Percentiles rank a stretch among this genome's conserved stretches.
Evolutionary conservation across 2,113 vertebrate species (phyloP).

Genomic region (Cheirogaleus medius): DNA sequence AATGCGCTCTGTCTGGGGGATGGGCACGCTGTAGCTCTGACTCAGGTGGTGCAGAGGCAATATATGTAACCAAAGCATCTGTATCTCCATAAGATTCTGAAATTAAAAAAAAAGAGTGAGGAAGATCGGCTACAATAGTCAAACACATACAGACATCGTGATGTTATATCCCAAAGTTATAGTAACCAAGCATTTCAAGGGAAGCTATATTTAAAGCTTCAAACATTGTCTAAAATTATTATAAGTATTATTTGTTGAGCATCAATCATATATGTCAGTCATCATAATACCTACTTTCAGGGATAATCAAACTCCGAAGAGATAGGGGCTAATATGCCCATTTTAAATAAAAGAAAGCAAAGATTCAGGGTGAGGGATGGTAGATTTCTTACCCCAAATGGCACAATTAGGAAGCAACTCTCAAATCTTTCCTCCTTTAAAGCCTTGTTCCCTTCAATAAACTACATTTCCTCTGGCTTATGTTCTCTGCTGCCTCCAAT

Average conservation of each 20-base stretch:
- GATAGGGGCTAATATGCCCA: background rate
- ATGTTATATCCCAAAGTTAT: background rate
- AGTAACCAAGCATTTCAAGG: background rate
- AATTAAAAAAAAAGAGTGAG: background rate
- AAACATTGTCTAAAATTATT: background rate
- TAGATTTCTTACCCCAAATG: background rate
- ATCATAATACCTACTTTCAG: background rate
- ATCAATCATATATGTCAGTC: background rate
- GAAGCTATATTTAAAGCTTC: background rate
- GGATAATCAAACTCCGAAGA: background rate
- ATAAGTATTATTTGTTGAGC: background rate
- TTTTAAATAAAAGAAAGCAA: conserved; percentile 20
- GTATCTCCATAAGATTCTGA: no score
- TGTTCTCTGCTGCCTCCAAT: background rate
- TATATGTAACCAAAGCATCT: no score
- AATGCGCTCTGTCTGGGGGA: no score
- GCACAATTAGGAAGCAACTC: background rate
- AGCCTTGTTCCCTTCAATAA: background rate
- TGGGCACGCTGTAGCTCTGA: no score
- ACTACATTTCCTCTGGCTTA: background rate
- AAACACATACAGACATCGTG: background rate
- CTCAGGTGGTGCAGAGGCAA: no score
- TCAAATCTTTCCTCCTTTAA: background rate
- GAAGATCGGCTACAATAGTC: background rate
- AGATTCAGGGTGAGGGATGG: background rate